A percentile compares a stretch with the other conserved stretches of the same genome.
Conservation (phyloP, 2,888 invertebrate species). For the Coenonympha arcania region DNA sequence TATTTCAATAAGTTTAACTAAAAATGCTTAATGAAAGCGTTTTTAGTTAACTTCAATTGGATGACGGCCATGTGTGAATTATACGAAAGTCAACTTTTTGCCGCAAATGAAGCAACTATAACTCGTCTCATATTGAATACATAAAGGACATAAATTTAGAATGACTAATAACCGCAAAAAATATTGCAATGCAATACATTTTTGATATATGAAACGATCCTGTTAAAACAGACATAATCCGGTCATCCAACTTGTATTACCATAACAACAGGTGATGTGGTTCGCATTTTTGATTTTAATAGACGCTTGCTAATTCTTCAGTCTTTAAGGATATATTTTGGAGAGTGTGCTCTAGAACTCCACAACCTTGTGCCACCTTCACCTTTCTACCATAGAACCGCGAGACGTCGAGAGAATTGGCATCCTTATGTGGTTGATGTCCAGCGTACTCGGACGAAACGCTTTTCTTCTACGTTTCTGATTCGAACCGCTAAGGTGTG, state of each 20-base stretch:
- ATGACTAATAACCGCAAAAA: constrained; percentile 26
- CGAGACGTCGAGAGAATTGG: no score
- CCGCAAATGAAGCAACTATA: not conserved
- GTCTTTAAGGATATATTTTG: no score
- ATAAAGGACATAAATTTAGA: constrained; percentile 19
- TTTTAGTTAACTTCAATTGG: not conserved
- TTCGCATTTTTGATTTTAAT: not conserved
- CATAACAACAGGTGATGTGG: constrained; percentile 8
- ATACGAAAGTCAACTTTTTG: constrained; percentile 4
- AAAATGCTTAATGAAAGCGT: not conserved
- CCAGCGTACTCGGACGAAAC: no score
- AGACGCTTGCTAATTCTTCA: not conserved
- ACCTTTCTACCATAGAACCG: no score
- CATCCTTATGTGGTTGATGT: no score
- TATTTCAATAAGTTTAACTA: no score
- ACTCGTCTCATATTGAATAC: constrained; percentile 9
- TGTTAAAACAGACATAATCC: constrained; percentile 23
- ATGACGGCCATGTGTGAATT: no score
- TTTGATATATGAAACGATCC: constrained; percentile 6
- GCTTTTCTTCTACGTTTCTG: no score
- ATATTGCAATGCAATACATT: constrained; percentile 1
- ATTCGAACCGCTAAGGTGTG: no score
- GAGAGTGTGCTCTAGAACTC: no score
- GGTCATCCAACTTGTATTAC: constrained; percentile 21
- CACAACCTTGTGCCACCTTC: no score